Conservation (phyloP, 92 coral and sea anemone species). For the Umimayanthus chanpuru region DNA sequence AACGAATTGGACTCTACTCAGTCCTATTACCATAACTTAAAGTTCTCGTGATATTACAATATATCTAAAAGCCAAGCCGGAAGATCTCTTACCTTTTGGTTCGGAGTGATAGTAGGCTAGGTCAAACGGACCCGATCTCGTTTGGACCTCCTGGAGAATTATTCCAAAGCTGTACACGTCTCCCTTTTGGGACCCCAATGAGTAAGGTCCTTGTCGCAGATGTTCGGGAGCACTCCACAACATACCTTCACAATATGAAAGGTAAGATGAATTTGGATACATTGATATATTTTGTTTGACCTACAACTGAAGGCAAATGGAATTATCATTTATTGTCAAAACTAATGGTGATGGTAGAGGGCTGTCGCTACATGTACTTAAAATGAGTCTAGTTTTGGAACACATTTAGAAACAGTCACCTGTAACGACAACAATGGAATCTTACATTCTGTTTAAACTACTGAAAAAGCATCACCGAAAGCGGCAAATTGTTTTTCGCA, state of each 20-base stretch:
- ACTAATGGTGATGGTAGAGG: too few relatives aligned
- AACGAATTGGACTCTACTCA: too few relatives aligned
- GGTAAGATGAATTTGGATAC: background rate
- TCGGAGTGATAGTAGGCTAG: constrained; percentile 76
- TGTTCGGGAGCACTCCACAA: constrained; percentile 96
- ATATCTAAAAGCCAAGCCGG: background rate
- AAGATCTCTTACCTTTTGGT: constrained; percentile 68
- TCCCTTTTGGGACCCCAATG: constrained; percentile 89
- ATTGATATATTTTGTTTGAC: background rate
- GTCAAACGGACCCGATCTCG: constrained; percentile 91
- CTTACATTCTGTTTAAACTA: too few relatives aligned
- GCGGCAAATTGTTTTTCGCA: background rate
- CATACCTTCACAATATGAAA: constrained; percentile 57
- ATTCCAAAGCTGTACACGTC: constrained; percentile 97
- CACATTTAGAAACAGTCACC: background rate
- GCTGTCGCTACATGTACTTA: background rate
- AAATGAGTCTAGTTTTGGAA: background rate
- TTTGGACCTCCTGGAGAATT: constrained; percentile 88
- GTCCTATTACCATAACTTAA: too few relatives aligned
- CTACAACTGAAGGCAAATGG: background rate
- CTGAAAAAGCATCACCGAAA: background rate
- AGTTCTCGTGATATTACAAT: background rate
- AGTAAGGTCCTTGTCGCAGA: constrained; percentile 67
- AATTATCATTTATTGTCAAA: too few relatives aligned
- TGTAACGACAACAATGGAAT: background rate